Base-by-base conservation (phyloP, 2,888 invertebrate species). In the Eudemis profundana region DNA sequence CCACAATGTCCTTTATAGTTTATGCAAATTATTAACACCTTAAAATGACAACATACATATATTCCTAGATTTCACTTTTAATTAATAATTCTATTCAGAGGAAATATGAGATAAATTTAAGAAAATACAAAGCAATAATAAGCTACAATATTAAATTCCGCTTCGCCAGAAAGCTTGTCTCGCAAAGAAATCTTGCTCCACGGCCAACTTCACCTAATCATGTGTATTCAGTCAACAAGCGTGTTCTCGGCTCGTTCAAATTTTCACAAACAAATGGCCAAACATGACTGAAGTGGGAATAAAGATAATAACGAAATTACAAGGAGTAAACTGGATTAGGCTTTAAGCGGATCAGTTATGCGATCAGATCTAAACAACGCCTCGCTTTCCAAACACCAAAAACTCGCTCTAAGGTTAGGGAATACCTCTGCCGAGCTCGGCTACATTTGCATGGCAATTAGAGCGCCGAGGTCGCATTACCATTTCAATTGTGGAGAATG, bases 371-470 rank as follows among this genome's bases (percentile, higher is more conserved):
- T 46, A 33, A 29, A n/a, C n/a, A 29, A 29, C 29, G 27, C 10
- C 10, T 21, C 40, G 42, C n/a, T 56, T 53, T 29, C 10, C 46
- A 53, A 57, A 50, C 50, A 51, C 38, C 2, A 33, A 33, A 50
- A 57, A n/a, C 17, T 50, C 27, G n/a, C 29, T 57, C 42, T 57
- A 51, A 50, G 33, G 51, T 53, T 59, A 40, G 46, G 46, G 36
- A 62, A 51, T 44, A 46, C 46, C 44, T 29, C 29, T 14, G 10
- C 40, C 44, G 70, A 72, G 72, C 70, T 66, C 68, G 73, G 72
- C 74, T 74, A 78, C 80, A 87, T 88, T 87, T 86, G 86, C 89
- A 89, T 86, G 79, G 81, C 83, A 87, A 87, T 89, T 87, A 87
- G 81, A 77, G 69, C 74, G 73, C 74, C 71, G 78, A 73, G 79